Base-by-base conservation (phyloP, 2,797 vertebrate genomes). In the Xerus rutilus region DNA sequence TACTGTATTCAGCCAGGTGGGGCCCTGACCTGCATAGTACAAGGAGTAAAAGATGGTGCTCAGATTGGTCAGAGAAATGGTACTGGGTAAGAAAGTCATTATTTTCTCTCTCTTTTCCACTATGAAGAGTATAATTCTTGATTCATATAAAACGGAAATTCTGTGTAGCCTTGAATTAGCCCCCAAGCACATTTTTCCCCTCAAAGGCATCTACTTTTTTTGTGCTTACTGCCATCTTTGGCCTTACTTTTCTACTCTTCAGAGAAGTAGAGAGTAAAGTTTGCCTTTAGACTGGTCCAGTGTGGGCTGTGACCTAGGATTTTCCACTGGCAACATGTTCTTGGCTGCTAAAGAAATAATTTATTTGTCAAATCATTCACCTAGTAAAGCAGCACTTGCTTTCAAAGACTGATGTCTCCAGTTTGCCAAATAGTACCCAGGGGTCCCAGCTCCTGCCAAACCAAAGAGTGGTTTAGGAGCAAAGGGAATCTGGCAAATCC, bases 321-420 rank as follows among this genome's bases (percentile, higher is more conserved):
- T 90, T 65, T 49, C 30, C 30, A 83, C 20, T 85, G 89, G 69
- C 49, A 89, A 76, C 73, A n/a, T 91, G 69, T 94, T 85, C 79
- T 73, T 2, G 9, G 57, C 52, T 81, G 7, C 32, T 86, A 77
- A 91, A 83, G 89, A 73, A 88, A 91, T 91, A 88, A 49, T 81
- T 72, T 93, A 59, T 62, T 89, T 95, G 94, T 96, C 82, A 85
- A 85, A 90, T 97, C 65, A 86, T 82, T 84, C 59, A 85, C 92
- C 86, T 57, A n/a, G 82, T 83, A 86, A 93, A 94, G 52, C 59
- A 84, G 77, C 65, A 45, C 45, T 95, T 67, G 54, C 45, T 93
- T 86, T 87, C 85, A 67, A 79, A 92, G 92, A 93, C 64, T 84
- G 47, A 79, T 92, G 73, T n/a, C 78, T 86, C 25, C 35, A 62